These are phyloP conservation scores for Nasonovia ribisnigri DNA, from an alignment of 2,888 invertebrate species.

Conservation along the genomic window DNA sequence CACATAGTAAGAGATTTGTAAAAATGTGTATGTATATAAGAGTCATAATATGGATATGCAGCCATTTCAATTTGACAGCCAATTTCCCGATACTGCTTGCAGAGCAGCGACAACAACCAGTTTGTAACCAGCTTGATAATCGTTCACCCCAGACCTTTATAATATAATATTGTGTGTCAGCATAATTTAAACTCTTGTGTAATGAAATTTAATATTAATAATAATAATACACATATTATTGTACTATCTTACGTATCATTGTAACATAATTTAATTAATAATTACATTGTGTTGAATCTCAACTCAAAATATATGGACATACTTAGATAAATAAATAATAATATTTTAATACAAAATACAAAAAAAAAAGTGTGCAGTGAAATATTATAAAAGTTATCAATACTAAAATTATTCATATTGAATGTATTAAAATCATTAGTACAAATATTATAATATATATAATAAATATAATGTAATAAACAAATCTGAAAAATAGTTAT, in stretches of 20 bases:
- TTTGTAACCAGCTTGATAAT: too few species aligned
- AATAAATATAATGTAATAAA: neutral
- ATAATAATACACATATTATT: neutral
- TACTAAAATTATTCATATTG: neutral
- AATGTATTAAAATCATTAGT: neutral
- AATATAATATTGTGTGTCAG: neutral
- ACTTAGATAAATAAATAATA: neutral
- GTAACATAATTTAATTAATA: neutral
- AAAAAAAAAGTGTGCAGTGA: neutral
- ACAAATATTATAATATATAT: neutral
- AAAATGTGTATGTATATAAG: too few species aligned
- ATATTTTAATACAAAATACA: neutral
- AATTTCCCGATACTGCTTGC: too few species aligned
- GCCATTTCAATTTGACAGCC: too few species aligned
- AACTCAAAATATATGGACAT: neutral
- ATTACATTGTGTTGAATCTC: neutral
- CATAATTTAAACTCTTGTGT: neutral
- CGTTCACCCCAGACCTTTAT: neutral
- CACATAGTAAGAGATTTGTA: too few species aligned
- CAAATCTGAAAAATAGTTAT: neutral
- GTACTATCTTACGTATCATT: neutral
- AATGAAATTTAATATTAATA: neutral
- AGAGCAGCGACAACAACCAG: too few species aligned
- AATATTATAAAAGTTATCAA: constrained; percentile 19
- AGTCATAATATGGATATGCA: too few species aligned